Evolutionary conservation across 2,797 vertebrate species (phyloP).

Genomic region (Geotrypetes seraphini): DNA sequence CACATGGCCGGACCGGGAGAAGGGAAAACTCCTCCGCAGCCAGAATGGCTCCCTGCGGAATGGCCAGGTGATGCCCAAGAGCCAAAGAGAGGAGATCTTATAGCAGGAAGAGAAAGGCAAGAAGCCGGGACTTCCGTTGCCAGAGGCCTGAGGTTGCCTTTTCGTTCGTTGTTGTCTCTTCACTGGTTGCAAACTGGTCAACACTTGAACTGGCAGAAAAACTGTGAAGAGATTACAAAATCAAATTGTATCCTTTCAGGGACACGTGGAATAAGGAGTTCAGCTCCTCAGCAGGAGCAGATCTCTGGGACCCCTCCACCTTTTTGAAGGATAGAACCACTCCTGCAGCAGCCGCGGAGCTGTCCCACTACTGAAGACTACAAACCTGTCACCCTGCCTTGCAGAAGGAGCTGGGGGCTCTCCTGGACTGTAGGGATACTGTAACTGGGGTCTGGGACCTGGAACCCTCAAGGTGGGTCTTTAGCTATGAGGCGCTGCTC

Average conservation of each 20-base stretch:
- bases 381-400: too few relatives aligned
- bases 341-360: slow-evolving; percentile 9
- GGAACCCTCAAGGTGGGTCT: too few relatives aligned
- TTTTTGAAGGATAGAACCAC: slow-evolving; percentile 30
- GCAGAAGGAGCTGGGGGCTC: too few relatives aligned
- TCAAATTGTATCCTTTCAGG: not conserved
- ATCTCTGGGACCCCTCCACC: slow-evolving; percentile 15
- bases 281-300: not conserved
- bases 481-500: too few relatives aligned
- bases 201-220: slow-evolving; percentile 41
- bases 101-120: slow-evolving; percentile 58
- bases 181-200: slow-evolving; percentile 26
- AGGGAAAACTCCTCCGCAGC: slow-evolving; percentile 78
- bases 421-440: too few relatives aligned
- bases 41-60: slow-evolving; percentile 90
- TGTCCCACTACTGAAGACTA: too few relatives aligned
- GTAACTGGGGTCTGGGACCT: too few relatives aligned
- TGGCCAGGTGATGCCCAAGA: slow-evolving; percentile 74
- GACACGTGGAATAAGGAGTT: not conserved
- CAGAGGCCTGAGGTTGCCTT: too few relatives aligned
- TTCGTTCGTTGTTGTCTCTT: too few relatives aligned
- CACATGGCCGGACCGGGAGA: slow-evolving; percentile 84
- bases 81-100: slow-evolving; percentile 78
- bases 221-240: slow-evolving; percentile 27
- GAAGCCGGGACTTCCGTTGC: too few relatives aligned